Base-by-base conservation (phyloP, 1,140 invertebrate genomes). In the Brachionus koreanus region DNA sequence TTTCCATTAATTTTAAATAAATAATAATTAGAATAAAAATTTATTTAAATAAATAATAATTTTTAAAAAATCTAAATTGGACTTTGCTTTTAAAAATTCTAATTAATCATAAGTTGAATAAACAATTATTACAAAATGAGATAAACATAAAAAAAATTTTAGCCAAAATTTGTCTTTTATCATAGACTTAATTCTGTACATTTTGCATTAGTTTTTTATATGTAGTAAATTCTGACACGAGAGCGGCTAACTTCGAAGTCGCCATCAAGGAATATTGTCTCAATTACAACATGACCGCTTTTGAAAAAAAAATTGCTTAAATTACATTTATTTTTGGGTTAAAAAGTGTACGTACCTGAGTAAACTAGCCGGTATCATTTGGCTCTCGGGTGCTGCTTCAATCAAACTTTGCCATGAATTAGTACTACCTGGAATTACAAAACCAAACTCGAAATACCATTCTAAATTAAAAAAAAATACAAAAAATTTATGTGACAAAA, bases 361-460 rank as follows among this genome's bases (percentile, higher is more conserved):
- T 83, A 98, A 92, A 89, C 94, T 95, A 1, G 97, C 96, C 52
- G 98, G 97, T 95, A 99, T 98, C 97, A 99, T 99, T 90, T 99
- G 95, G 83, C 94, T 97, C 89, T 99, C 97, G 3, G 97, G 97
- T 0, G 98, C 97, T 43, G 97, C 96, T 90, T 98, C 95, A 85
- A 99, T 97, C 19, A 96, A 90, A 82, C 94, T 97, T 88, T 98
- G 96, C 98, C 98, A 99, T 4, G 97, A 98, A 89, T 99, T 99
- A 57, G 96, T 98, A 19, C 97, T 98, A 85, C 96, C 96, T 19
- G 96, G 94, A 86, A 98, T 98, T 1, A 99, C 97, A 89, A 96
- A 98, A 49, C 98, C 98, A 92, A 99, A 98, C 87, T 99, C 96
- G 89, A 99, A 99, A 88, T 94, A 95, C 97, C 97, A 99, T 89